phyloP scores from a whole-genome alignment of 1,140 invertebrate species.

The Apis dorsata region DNA sequence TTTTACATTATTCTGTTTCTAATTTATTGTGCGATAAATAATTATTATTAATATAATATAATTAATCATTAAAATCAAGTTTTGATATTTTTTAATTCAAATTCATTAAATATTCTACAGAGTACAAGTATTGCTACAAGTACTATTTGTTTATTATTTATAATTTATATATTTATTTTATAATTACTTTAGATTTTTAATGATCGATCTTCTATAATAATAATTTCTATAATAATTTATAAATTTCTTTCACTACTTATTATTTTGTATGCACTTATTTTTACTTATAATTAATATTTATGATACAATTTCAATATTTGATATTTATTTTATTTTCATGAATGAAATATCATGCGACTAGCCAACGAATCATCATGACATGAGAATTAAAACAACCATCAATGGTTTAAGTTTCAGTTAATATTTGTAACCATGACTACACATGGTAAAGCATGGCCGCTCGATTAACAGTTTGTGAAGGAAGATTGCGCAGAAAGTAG shows the following conservation, averaged over 20 bases:
- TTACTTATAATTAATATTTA: background rate
- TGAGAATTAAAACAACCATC: slow-evolving; percentile 1
- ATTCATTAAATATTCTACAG: background rate
- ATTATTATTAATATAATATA: background rate
- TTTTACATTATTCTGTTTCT: background rate
- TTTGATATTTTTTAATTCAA: background rate
- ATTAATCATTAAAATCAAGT: background rate
- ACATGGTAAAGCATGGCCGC: slow-evolving; percentile 62
- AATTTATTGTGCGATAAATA: background rate
- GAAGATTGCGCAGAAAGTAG: slow-evolving; percentile 60
- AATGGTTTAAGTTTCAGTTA: slow-evolving; percentile 57
- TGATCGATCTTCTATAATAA: background rate
- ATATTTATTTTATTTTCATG: background rate
- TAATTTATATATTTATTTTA: too few species aligned
- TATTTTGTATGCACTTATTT: background rate
- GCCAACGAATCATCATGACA: background rate
- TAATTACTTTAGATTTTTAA: background rate
- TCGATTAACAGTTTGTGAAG: slow-evolving; percentile 68
- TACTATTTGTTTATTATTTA: background rate
- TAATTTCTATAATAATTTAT: background rate
- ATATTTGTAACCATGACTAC: slow-evolving; percentile 68
- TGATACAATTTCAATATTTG: background rate
- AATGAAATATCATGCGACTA: background rate
- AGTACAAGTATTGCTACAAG: background rate
- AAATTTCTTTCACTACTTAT: background rate